Base-by-base conservation (phyloP, 2,113 vertebrate species). In the Oryzias javanicus region DNA sequence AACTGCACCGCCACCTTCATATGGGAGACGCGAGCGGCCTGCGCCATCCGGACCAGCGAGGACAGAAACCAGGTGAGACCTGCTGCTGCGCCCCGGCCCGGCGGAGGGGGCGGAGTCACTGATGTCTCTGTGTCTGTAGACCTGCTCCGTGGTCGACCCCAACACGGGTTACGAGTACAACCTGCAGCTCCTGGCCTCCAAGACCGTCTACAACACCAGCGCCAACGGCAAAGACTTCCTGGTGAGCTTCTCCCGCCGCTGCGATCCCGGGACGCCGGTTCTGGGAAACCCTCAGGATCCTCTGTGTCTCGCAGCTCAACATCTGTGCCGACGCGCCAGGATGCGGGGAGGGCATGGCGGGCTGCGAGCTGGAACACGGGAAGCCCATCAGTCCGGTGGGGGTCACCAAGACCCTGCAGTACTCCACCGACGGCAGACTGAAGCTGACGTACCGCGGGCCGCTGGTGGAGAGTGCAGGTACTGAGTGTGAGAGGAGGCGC, bases 11-110 rank as follows among this genome's bases (percentile, higher is more conserved):
- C 88, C 29, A 94, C 82, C 1, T 97, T 99, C 78, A 72, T 93
- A 44, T 99, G 97, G 97, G 91, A 97, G 72, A 99, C 95, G 0
- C 91, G 91, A 46, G 96, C 95, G 14, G 97, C 96, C 40, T 99
- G 97, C 50, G 93, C 94, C 49, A 82, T 99, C 70, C 89, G 82
- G 27, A 84, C 75, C 18, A 87, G 88, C 44, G 85, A 87, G 42
- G 92, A 91, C 70, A 35, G 10, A 35, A 35, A 35, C 35, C 35
- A 35, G 73, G 94, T 81, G 96, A 96, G 61, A 76, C 87, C 58
- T 41, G 17, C 19, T 41, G 17, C 19, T 14, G 14, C 44, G 3
- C 10, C 35, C 8, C 8, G 10, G 10, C 8, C 35, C 10, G 2
- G 35, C 8, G 35, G 8, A 8, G 35, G 10, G 35, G 10, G 35